phyloP scores from a whole-genome alignment of 2,888 invertebrate genomes.

The Cheilosia scutellata region DNA sequence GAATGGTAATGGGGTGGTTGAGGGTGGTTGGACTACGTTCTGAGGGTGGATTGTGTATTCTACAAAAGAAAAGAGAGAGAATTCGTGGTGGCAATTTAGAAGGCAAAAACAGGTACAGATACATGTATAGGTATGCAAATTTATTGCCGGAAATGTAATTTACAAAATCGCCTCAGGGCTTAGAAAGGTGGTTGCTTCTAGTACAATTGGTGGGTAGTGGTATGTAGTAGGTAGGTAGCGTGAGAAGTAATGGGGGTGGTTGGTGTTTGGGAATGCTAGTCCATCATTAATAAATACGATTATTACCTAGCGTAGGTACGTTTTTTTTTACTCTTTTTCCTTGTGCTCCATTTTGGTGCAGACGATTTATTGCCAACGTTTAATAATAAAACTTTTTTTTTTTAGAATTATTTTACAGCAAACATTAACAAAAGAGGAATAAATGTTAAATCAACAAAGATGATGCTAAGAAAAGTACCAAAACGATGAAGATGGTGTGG shows the following conservation, averaged over 20 bases:
- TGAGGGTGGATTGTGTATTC: constrained; percentile 21
- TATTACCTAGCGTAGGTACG: constrained; percentile 40
- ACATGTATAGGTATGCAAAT: constrained; percentile 83
- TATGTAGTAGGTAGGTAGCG: constrained; percentile 14
- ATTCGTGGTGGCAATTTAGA: constrained; percentile 81
- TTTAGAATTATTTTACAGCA: constrained; percentile 37
- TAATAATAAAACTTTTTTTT: constrained; percentile 19
- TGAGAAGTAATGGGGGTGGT: not conserved
- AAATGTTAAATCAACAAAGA: constrained; percentile 34
- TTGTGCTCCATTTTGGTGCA: constrained; percentile 22
- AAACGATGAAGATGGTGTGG: constrained; percentile 23
- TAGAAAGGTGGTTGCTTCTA: constrained; percentile 61
- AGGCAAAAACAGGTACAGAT: constrained; percentile 76
- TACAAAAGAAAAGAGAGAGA: constrained; percentile 57
- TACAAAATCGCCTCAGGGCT: constrained; percentile 82
- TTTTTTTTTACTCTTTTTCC: not conserved
- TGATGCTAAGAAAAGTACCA: constrained; percentile 1
- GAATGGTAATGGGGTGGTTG: constrained; percentile 29
- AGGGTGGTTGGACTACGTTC: constrained; percentile 51
- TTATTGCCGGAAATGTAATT: constrained; percentile 84
- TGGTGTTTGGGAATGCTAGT: constrained; percentile 62
- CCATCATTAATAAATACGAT: constrained; percentile 73
- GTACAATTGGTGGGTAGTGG: constrained; percentile 6
- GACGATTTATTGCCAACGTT: constrained; percentile 58
- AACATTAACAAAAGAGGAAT: constrained; percentile 27